These are phyloP conservation scores for Microctonus brassicae DNA, from an alignment of 2,888 invertebrate genomes.

Conservation along the genomic window DNA sequence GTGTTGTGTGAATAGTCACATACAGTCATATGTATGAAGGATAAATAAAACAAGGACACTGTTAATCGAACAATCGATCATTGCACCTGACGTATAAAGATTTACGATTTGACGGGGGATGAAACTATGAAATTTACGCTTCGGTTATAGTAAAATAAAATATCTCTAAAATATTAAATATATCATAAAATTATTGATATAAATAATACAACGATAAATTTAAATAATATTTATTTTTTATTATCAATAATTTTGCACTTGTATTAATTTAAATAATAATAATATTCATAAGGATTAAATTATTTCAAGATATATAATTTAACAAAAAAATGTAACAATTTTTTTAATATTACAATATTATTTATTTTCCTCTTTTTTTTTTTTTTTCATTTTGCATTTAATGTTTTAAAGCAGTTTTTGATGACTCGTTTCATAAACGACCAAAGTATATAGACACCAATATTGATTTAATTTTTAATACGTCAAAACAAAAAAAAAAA, in stretches of 20 bases:
- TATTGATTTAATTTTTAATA: background rate
- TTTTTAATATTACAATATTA: no score
- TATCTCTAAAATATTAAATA: background rate
- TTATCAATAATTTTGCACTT: no score
- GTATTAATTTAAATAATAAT: no score
- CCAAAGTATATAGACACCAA: background rate
- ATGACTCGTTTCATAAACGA: background rate
- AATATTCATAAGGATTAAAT: no score
- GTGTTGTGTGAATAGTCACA: no score
- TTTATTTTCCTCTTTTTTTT: no score
- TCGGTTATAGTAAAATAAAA: background rate
- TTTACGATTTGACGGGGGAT: background rate
- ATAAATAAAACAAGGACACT: background rate
- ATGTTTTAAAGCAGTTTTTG: background rate
- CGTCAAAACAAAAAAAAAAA: background rate
- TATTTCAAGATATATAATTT: no score
- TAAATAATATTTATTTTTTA: no score
- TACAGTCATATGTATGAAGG: background rate
- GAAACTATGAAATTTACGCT: background rate
- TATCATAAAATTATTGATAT: no score
- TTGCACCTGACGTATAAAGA: background rate
- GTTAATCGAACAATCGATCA: slow-evolving; percentile 1
- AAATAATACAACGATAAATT: no score
- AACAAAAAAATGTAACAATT: no score
- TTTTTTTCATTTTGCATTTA: background rate